Evolutionary conservation across 2,797 vertebrate genomes (phyloP), one percentile per base, ranked within the genome.

Genomic region (Stomatorhinus walkeri): DNA sequence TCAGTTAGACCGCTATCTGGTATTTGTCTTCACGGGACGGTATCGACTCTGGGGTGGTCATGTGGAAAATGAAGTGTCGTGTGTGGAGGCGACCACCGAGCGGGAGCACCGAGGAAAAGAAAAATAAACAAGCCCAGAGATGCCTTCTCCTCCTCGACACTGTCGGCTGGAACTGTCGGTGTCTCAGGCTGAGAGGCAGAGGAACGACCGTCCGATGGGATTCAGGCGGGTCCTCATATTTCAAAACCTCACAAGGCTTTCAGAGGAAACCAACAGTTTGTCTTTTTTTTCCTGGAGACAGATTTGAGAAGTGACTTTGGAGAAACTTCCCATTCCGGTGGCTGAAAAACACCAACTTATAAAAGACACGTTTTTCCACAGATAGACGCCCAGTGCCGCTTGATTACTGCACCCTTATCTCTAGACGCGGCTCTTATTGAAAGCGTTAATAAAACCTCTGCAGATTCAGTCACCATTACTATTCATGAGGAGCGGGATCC

Each of bases 51-150:
- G 93, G 94, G 93, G 95, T 95, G 93, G 94, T 94, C 94, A 96
- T 95, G 95, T 94, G 94, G 95, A 95, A 96, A 96, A 96, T 96
- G 93, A 95, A 96, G 92, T 96, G 95, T 94, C 95, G 93, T 95
- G 94, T 92, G 93, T 4, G 88, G 92, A 92, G 91, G 91, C 91
- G 90, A 91, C 92, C 52, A 91, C 93, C 81, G 93, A 95, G 93
- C 88, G 88, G 93, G 93, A 88, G 87, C 1, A n/a, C 19, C 8
- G 1, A 14, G 4, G 12, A 72, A 76, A 76, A 46, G 46, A 79
- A 79, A 46, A 8, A 81, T 8, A 81, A 81, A 46, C 36, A 81
- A 81, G 32, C 32, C 36, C 28, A n/a, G 9, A 40, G 49, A 52
- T 2, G 49, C 43, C 3, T 19, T 1, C 14, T 16, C 32, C 52